Base-by-base conservation (phyloP, 2,888 invertebrate species). In the Keiferia lycopersicella region DNA sequence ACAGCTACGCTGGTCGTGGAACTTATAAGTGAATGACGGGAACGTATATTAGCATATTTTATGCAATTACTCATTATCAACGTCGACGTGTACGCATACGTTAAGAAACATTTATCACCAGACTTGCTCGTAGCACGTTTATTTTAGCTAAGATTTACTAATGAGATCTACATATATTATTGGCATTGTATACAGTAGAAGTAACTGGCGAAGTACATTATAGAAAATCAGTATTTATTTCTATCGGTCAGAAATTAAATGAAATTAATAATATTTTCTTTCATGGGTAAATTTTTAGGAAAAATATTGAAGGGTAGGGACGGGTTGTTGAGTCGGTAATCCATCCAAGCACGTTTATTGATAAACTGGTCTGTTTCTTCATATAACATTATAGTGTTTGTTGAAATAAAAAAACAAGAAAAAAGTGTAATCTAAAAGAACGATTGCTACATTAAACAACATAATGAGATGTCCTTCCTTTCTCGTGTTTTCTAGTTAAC, bases 71-170 rank as follows among this genome's bases (percentile, higher is more conserved):
- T 53, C 51, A 53, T 14, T 12, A 22, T 53, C 51, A 12, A 26
- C 2, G 51, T 22, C 1, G 22, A 51, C 51, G 51, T 45, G 7
- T 22, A 53, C 14, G 26, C 51, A 53, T 22, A 53, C 22, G 51
- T 53, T 53, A 12, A 18, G 51, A 53, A 56, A 56, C 56, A 56
- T 56, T 56, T 56, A 56, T 56, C 34, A 56, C 34, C 56, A 26
- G 3, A 26, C 26, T n/a, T 14, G 30, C 34, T 34, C 12, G 56
- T 56, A 56, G 56, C 34, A 10, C 7, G 34, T 56, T 16, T 56
- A 56, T 34, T 56, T 56, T 56, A 56, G 56, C 30, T 56, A 30
- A 56, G 34, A 56, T 56, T 56, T 56, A 56, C 14, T 34, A 7
- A 34, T 53, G 51, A 22, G 11, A 22, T 22, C 12, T 53, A 20